These are phyloP conservation scores for Zophobas morio DNA, from an alignment of 1,140 invertebrate species.

Conservation along the genomic window DNA sequence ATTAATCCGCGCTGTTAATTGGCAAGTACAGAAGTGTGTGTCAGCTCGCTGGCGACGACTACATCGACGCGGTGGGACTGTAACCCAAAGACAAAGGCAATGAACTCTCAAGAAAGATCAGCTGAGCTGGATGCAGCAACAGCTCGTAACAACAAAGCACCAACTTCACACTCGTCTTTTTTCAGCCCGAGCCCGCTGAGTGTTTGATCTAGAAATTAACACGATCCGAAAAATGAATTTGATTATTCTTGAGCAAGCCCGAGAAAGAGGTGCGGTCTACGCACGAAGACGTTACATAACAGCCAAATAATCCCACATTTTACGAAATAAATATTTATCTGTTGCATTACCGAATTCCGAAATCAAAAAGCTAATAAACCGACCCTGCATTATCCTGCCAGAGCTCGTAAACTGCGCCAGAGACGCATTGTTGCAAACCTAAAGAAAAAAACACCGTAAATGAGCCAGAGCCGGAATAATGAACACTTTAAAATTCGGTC, in stretches of 20 bases:
- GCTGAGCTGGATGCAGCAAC: slow-evolving; percentile 29
- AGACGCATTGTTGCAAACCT: no score
- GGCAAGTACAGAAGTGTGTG: not conserved
- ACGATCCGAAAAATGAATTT: not conserved
- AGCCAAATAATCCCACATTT: not conserved
- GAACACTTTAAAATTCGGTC: no score
- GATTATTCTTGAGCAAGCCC: no score
- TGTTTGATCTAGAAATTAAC: slow-evolving; percentile 29
- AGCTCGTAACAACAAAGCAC: slow-evolving; percentile 1
- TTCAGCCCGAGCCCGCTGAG: not conserved
- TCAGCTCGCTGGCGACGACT: not conserved
- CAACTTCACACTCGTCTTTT: not conserved
- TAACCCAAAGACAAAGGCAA: slow-evolving; percentile 2
- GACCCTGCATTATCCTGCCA: no score
- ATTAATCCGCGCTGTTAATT: not conserved
- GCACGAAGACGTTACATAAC: not conserved
- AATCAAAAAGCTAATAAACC: no score
- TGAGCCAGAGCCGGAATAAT: no score
- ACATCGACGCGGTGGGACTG: not conserved
- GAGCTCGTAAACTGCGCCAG: no score
- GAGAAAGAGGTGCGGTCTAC: not conserved
- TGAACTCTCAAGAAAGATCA: slow-evolving; percentile 35
- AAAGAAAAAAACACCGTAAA: no score
- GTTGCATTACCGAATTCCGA: no score
- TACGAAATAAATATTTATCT: no score